These are phyloP conservation scores for Conopomorpha cramerella DNA, from an alignment of 1,140 invertebrate species.

Conservation along the genomic window DNA sequence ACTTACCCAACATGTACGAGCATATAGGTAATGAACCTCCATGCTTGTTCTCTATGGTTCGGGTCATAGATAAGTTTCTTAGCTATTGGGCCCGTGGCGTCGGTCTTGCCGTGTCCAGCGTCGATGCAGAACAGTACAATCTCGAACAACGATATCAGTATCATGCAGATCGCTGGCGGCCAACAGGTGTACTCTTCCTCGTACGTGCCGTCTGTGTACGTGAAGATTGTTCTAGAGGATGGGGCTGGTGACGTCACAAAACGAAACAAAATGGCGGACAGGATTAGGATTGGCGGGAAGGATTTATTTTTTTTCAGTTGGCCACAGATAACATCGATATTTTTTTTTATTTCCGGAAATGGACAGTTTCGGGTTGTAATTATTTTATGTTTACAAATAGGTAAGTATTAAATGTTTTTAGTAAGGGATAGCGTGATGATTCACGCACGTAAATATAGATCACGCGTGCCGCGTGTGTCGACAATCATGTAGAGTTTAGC, in stretches of 20 bases:
- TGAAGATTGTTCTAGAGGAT: conserved; percentile 38
- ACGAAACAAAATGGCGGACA: conserved; percentile 31
- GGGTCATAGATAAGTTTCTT: conserved; percentile 90
- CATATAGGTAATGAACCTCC: conserved; percentile 95
- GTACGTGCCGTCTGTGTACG: conserved; percentile 75
- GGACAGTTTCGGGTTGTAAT: not conserved
- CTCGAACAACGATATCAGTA: conserved; percentile 74
- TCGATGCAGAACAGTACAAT: conserved; percentile 73
- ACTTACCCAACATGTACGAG: conserved; percentile 92
- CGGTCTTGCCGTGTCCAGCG: conserved; percentile 52
- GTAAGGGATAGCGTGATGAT: conserved; percentile 4
- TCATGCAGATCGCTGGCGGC: conserved; percentile 86
- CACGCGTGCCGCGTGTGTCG: conserved; percentile 15
- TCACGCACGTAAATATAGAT: conserved; percentile 16
- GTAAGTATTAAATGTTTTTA: not conserved
- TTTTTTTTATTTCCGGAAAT: not conserved
- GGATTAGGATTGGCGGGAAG: conserved; percentile 10
- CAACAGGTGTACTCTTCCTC: conserved; percentile 85
- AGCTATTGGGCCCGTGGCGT: conserved; percentile 74
- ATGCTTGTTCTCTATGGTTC: conserved; percentile 81
- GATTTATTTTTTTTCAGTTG: not conserved
- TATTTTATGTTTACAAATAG: not conserved
- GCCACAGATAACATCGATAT: not conserved
- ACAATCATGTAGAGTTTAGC: conserved; percentile 30
- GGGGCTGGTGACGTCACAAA: conserved; percentile 21